phyloP scores from a whole-genome alignment of 2,888 invertebrate species.

The Diadromus collaris region DNA sequence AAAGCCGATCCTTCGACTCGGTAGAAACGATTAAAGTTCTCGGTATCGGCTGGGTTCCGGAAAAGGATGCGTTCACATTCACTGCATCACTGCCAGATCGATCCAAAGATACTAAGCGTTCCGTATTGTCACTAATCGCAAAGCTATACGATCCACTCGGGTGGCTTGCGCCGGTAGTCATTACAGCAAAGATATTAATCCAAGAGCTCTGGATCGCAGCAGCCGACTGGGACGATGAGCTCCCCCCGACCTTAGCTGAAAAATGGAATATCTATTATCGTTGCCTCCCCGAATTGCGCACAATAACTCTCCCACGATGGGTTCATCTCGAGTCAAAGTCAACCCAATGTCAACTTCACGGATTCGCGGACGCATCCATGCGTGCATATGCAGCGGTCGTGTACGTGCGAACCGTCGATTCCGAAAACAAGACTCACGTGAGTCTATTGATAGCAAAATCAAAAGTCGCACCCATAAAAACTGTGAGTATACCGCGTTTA shows the following conservation, averaged over 20 bases:
- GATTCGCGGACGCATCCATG: too few relatives aligned
- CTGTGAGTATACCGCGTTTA: too few relatives aligned
- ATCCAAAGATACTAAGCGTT: neutral
- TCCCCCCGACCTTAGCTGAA: neutral
- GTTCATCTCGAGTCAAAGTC: too few relatives aligned
- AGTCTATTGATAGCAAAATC: too few relatives aligned
- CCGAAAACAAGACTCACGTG: too few relatives aligned
- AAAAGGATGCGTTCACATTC: constrained; percentile 16
- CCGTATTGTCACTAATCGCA: constrained; percentile 18
- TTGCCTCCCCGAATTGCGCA: too few relatives aligned
- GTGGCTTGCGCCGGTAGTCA: constrained; percentile 4
- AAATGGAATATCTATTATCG: too few relatives aligned
- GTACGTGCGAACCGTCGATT: too few relatives aligned
- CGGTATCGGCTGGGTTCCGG: constrained; percentile 21
- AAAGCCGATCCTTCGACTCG: constrained; percentile 9
- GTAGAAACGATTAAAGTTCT: constrained; percentile 11
- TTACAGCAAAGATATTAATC: constrained; percentile 20
- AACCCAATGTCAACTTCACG: too few relatives aligned
- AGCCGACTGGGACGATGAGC: constrained; percentile 23
- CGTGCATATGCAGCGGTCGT: too few relatives aligned
- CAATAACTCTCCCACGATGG: too few relatives aligned
- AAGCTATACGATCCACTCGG: constrained; percentile 39
- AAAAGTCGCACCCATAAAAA: too few relatives aligned
- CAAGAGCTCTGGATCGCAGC: constrained; percentile 21
- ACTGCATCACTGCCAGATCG: neutral